Conservation (phyloP, 2,113 vertebrate species). For the Willisornis vidua region DNA sequence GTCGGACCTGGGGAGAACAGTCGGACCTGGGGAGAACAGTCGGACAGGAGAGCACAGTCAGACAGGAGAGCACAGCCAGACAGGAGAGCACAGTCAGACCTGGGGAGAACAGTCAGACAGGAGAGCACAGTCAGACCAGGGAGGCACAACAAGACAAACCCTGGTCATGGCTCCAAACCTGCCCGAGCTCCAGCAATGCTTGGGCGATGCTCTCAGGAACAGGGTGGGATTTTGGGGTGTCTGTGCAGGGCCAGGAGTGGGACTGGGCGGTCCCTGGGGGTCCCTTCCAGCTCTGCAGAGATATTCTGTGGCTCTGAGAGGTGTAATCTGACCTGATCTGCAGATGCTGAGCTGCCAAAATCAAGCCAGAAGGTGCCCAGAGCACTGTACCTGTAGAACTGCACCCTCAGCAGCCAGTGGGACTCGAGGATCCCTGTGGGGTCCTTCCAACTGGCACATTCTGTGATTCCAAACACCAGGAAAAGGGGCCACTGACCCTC, state of each 20-base stretch:
- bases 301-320: neutral
- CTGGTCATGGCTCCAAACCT: fast-evolving
- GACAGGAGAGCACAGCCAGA: no score
- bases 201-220: fast-evolving
- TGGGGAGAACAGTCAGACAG: no score
- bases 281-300: neutral
- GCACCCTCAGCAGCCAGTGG: neutral
- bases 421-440: neutral
- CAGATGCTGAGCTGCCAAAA: neutral
- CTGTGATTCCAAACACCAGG: neutral
- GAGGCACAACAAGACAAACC: neutral
- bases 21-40: no score
- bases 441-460: neutral
- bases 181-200: neutral
- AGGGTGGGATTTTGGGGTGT: neutral
- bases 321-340: neutral
- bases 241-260: neutral
- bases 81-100: no score
- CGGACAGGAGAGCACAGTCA: no score
- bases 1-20: no score
- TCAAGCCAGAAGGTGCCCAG: fast-evolving
- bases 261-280: neutral
- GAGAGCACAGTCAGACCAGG: neutral
- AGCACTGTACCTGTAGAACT: neutral
- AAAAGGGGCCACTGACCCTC: neutral